phyloP scores from a whole-genome alignment of 2,888 invertebrate species.

The Dolomedes plantarius region DNA sequence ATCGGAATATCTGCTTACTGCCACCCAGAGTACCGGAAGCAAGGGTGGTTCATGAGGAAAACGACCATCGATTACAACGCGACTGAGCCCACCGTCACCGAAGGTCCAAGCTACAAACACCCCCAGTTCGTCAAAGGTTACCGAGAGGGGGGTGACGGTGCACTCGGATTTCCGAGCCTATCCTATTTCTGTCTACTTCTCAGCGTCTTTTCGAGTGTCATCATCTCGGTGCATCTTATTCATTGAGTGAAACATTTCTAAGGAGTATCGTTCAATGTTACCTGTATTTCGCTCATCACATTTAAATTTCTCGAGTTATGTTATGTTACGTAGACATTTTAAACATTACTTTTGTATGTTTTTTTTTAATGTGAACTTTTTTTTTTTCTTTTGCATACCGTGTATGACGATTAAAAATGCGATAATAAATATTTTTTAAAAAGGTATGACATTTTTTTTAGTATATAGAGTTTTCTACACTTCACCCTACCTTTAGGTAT shows the following conservation, averaged over 20 bases:
- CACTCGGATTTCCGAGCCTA: not conserved
- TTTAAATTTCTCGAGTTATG: not conserved
- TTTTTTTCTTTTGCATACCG: too few species aligned
- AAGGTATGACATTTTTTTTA: too few species aligned
- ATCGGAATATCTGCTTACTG: conserved; percentile 43
- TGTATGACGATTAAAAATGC: too few species aligned
- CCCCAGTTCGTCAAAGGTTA: conserved; percentile 55
- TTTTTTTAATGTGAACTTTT: too few species aligned
- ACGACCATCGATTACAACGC: not conserved
- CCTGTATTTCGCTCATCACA: not conserved
- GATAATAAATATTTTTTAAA: too few species aligned
- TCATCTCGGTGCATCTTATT: not conserved
- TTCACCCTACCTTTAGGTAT: too few species aligned
- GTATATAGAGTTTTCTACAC: too few species aligned
- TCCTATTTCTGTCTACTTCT: not conserved
- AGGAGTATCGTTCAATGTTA: not conserved
- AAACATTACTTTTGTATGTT: too few species aligned
- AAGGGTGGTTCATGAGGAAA: conserved; percentile 16
- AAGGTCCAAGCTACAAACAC: not conserved
- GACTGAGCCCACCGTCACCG: not conserved
- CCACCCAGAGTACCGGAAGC: conserved; percentile 29
- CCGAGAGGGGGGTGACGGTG: not conserved
- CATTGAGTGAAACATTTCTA: not conserved
- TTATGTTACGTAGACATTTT: too few species aligned
- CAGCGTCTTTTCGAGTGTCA: not conserved